A percentile compares a stretch with the other conserved stretches of the same genome.
Conservation (phyloP, 2,888 invertebrate genomes). For the Aphodius granarius region DNA sequence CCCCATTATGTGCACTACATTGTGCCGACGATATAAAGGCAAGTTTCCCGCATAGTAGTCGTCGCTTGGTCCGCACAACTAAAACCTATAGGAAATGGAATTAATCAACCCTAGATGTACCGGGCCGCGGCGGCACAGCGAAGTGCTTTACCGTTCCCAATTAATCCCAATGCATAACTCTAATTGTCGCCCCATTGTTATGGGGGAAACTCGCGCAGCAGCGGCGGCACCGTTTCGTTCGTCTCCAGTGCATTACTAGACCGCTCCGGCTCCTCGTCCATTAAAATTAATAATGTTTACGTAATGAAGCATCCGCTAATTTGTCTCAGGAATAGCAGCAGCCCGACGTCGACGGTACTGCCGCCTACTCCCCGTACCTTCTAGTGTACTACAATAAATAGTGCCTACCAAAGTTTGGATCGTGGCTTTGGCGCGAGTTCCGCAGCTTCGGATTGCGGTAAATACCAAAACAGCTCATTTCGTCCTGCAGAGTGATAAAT, state of each 20-base stretch:
- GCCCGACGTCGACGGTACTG: background rate
- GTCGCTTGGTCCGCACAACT: background rate
- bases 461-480: background rate
- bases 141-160: background rate
- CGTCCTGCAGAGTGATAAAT: background rate
- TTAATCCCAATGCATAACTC: background rate
- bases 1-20: background rate
- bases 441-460: background rate
- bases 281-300: background rate
- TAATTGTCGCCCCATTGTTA: background rate
- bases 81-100: background rate
- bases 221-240: background rate
- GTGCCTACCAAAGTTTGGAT: background rate
- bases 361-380: background rate
- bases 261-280: background rate
- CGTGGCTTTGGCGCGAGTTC: background rate
- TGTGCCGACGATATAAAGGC: background rate
- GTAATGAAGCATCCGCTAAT: background rate
- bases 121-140: background rate
- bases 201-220: background rate
- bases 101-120: background rate
- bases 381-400: too few species aligned
- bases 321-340: background rate
- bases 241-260: background rate
- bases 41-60: background rate